Conservation (phyloP, 1,140 invertebrate genomes). For the Drosophila hydei region DNA sequence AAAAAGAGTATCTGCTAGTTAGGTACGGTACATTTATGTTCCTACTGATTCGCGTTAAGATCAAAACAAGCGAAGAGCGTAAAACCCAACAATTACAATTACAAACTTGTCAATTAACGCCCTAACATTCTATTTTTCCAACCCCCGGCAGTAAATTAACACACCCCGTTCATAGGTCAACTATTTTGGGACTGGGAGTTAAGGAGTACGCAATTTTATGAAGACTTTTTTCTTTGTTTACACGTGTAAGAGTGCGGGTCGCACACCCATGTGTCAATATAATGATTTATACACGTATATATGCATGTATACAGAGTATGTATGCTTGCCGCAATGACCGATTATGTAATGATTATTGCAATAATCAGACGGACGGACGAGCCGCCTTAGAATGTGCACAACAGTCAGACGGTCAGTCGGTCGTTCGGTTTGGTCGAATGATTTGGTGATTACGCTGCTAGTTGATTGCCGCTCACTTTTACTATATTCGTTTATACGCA, state of each 20-base stretch:
- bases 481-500: constrained; percentile 11
- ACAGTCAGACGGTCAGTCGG: constrained; percentile 7
- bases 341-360: constrained; percentile 59
- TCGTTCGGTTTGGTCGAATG: constrained; percentile 54
- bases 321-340: constrained; percentile 45
- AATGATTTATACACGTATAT: background rate
- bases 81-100: background rate
- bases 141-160: background rate
- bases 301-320: background rate
- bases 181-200: background rate
- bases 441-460: constrained; percentile 44
- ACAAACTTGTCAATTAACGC: constrained; percentile 14
- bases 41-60: background rate
- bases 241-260: background rate
- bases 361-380: constrained; percentile 52
- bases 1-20: background rate
- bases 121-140: background rate
- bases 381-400: constrained; percentile 31
- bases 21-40: too few relatives aligned
- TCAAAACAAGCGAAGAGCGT: background rate
- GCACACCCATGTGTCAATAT: background rate
- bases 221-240: constrained; percentile 34
- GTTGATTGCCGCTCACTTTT: constrained; percentile 42
- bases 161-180: constrained; percentile 11
- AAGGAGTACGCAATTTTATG: constrained; percentile 23